Evolutionary conservation across 2,797 vertebrate genomes (phyloP), one percentile per base, ranked within the genome.

Genomic region (Antennarius maculatus): DNA sequence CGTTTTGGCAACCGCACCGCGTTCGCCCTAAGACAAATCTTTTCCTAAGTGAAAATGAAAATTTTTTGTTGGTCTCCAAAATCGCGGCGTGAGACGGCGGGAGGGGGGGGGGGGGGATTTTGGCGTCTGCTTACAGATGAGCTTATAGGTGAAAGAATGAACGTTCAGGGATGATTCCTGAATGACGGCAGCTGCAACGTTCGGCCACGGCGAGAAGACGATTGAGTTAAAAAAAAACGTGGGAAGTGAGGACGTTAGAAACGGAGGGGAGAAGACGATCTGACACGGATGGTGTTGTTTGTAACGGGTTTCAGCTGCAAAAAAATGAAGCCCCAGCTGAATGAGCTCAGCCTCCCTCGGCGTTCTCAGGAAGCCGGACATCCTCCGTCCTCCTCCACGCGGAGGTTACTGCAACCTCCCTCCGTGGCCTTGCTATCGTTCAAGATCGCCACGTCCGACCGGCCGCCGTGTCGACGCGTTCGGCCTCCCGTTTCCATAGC

Each of bases 21-120:
- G 61, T 82, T 82, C 15, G 75, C 80, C 82, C 69, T 58, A 77
- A 89, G 85, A 86, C 85, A 84, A 82, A 87, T 88, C 84, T 84
- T 80, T 85, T 74, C 60, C 77, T 68, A 68, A 81, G 77, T 77
- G 79, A 77, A 82, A 85, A 79, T 63, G 67, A 75, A 66, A 71
- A 82, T 52, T 68, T 23, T 52, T 68, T 27, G 14, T 6, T 79
- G 77, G 62, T 81, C 51, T 81, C 72, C 71, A 78, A 80, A 23
- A 79, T 84, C 56, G 6, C 1, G 56, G 68, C 31, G 74, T 81
- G 76, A 86, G 79, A 72, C 73, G 29, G 71, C 59, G 78, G 62
- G 1, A 2, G 23, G 23, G 23, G 23, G 23, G 23, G 23, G 23
- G 23, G 23, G 1, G 61, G 69, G 73, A 66, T 65, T 75, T 65